Conservation (phyloP, 2,888 invertebrate species). For the Epistrophe eligans region DNA sequence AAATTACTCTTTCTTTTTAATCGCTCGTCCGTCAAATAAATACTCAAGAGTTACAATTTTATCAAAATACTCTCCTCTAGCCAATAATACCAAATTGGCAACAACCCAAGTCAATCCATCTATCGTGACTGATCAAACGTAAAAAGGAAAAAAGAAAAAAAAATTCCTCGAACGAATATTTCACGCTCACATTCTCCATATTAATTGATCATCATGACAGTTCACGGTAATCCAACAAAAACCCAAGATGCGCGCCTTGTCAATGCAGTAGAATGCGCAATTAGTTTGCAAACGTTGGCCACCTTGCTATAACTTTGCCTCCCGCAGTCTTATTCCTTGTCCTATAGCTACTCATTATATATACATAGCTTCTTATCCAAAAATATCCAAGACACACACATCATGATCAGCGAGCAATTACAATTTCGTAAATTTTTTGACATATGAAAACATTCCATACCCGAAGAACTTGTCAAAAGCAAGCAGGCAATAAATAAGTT, state of each 20-base stretch:
- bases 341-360: not conserved
- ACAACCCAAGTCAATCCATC: conserved; percentile 58
- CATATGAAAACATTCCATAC: conserved; percentile 58
- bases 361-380: conserved; percentile 24
- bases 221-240: conserved; percentile 52
- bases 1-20: not conserved
- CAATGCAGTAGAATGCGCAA: conserved; percentile 69
- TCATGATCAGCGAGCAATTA: conserved; percentile 52
- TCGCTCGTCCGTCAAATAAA: not conserved
- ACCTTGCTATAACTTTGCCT: conserved; percentile 49
- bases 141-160: conserved; percentile 23
- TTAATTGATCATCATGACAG: conserved; percentile 74
- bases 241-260: conserved; percentile 60
- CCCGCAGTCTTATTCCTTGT: not conserved
- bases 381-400: conserved; percentile 53
- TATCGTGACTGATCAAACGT: conserved; percentile 69
- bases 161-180: conserved; percentile 65
- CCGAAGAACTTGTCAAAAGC: conserved; percentile 1
- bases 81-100: not conserved
- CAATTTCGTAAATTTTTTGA: conserved; percentile 66
- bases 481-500: not conserved
- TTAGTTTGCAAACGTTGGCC: conserved; percentile 71
- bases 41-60: not conserved
- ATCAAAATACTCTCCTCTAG: not conserved
- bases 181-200: conserved; percentile 69